These are phyloP conservation scores for Centroberyx gerrardi DNA, from an alignment of 2,797 vertebrate species.

Conservation along the genomic window DNA sequence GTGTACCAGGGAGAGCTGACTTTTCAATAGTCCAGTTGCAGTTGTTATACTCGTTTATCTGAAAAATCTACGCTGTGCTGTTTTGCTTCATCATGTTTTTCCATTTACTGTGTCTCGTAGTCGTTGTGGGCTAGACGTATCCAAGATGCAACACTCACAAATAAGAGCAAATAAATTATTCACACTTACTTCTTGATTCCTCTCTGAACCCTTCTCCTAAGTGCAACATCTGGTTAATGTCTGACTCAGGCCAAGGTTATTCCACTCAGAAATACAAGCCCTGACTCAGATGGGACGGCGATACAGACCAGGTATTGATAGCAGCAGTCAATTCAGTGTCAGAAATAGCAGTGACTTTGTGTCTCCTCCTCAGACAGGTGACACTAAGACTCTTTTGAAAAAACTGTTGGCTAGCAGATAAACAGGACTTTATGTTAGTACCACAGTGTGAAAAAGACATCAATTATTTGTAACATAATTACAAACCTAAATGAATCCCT, in stretches of 20 bases:
- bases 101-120: neutral
- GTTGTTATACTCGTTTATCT: neutral
- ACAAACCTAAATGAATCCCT: neutral
- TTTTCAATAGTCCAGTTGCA: neutral
- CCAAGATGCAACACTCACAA: neutral
- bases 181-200: neutral
- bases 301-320: conserved; percentile 7
- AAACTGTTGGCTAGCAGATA: neutral
- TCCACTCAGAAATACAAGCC: neutral
- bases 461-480: neutral
- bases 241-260: neutral
- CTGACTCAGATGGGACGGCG: neutral
- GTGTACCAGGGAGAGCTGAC: conserved; percentile 23
- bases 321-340: conserved; percentile 13
- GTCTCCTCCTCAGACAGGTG: neutral
- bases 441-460: neutral
- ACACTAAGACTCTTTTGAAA: neutral
- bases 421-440: neutral
- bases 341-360: conserved; percentile 25
- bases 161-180: neutral
- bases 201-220: neutral
- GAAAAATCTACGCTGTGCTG: neutral
- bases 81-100: too few relatives aligned
- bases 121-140: neutral
- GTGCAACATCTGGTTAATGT: neutral